Conservation (phyloP, 1,140 invertebrate genomes). For the Condylostylus longicornis region DNA sequence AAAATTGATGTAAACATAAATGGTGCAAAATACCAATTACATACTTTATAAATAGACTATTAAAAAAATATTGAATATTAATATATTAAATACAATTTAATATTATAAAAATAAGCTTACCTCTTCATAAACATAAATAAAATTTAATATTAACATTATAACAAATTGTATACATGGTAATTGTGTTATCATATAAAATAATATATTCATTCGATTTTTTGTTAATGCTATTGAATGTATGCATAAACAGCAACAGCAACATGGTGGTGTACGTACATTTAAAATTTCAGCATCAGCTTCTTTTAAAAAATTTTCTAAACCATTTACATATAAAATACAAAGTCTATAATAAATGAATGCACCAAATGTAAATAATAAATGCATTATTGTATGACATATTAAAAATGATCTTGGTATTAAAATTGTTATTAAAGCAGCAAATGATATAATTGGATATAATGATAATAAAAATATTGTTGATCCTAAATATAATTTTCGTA, state of each 20-base stretch:
- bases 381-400: constrained; percentile 28
- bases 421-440: constrained; percentile 23
- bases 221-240: constrained; percentile 20
- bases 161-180: constrained; percentile 28
- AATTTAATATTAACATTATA: constrained; percentile 26
- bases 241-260: constrained; percentile 20
- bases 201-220: constrained; percentile 19
- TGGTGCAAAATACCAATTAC: constrained; percentile 7
- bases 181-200: constrained; percentile 25
- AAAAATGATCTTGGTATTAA: constrained; percentile 24
- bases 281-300: constrained; percentile 18
- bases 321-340: constrained; percentile 22
- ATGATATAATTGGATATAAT: constrained; percentile 23
- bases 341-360: constrained; percentile 18
- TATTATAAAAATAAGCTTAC: no score
- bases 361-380: constrained; percentile 25
- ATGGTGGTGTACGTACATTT: constrained; percentile 21
- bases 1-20: constrained; percentile 23
- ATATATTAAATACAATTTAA: no score
- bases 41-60: not conserved
- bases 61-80: no score
- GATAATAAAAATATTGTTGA: constrained; percentile 21
- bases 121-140: constrained; percentile 17
- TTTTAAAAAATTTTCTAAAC: constrained; percentile 24
- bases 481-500: no score